Evolutionary conservation across 2,797 vertebrate species (phyloP).

Genomic region (Poeciliopsis infans): DNA sequence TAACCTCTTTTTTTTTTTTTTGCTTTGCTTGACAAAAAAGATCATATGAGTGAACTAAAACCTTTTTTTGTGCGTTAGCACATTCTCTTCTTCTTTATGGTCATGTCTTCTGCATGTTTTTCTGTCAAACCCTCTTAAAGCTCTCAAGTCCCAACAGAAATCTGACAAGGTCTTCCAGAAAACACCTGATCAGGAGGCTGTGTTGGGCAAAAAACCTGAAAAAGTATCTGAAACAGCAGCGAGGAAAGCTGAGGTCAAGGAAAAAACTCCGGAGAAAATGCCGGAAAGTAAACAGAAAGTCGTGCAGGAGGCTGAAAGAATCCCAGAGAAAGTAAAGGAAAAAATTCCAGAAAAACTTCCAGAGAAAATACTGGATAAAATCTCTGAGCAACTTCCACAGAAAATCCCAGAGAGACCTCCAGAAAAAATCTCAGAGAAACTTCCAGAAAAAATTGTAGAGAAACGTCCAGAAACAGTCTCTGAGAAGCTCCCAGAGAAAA

Average conservation of each 20-base stretch:
- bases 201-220: constrained; percentile 30
- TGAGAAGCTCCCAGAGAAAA: constrained; percentile 15
- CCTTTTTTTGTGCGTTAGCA: constrained; percentile 52
- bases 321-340: constrained; percentile 20
- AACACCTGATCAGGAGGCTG: constrained; percentile 31
- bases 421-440: constrained; percentile 18
- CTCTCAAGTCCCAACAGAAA: constrained; percentile 59
- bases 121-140: constrained; percentile 77
- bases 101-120: constrained; percentile 63
- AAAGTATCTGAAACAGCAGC: constrained; percentile 27
- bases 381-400: constrained; percentile 12
- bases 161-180: constrained; percentile 41
- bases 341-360: constrained; percentile 11
- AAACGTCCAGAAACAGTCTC: neutral
- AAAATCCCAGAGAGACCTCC: constrained; percentile 10
- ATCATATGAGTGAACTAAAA: neutral
- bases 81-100: constrained; percentile 31
- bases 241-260: constrained; percentile 26
- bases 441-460: neutral
- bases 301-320: constrained; percentile 16
- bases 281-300: constrained; percentile 26
- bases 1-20: neutral
- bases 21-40: neutral
- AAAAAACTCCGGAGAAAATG: constrained; percentile 22
- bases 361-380: constrained; percentile 15